These are phyloP conservation scores for Limnothrissa miodon DNA, from an alignment of 2,113 vertebrate species.

Conservation along the genomic window DNA sequence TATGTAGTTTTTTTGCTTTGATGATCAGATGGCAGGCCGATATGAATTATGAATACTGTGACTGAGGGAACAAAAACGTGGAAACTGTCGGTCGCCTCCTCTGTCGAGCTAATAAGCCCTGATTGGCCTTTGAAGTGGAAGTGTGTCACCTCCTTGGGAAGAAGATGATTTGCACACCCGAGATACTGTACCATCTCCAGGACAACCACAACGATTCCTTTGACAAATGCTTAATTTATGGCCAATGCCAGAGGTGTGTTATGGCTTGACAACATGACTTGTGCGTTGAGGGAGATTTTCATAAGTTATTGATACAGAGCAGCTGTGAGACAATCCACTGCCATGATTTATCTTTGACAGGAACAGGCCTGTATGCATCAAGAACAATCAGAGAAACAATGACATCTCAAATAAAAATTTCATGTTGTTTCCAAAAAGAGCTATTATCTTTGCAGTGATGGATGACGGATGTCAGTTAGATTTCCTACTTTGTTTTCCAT, in stretches of 20 bases:
- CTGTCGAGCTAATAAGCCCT: constrained; percentile 24
- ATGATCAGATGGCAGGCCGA: constrained; percentile 24
- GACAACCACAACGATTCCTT: neutral
- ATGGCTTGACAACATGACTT: neutral
- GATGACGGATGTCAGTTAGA: constrained; percentile 20
- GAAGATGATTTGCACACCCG: constrained; percentile 5
- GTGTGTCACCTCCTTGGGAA: constrained; percentile 3
- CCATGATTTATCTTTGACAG: constrained; percentile 15
- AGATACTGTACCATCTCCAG: neutral
- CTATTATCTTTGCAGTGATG: constrained; percentile 14
- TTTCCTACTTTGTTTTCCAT: neutral
- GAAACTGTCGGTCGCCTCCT: constrained; percentile 15
- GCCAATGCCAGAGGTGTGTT: constrained; percentile 17
- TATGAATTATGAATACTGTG: constrained; percentile 26
- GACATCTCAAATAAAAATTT: constrained; percentile 24
- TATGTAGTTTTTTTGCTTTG: constrained; percentile 27
- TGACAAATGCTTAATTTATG: constrained; percentile 31
- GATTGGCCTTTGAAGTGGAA: constrained; percentile 33
- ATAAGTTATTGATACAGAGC: constrained; percentile 27
- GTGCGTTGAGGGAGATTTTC: neutral
- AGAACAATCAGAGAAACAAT: constrained; percentile 27
- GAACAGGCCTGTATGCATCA: neutral
- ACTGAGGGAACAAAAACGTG: constrained; percentile 25
- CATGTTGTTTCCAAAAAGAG: constrained; percentile 21
- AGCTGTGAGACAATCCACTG: constrained; percentile 14